Base-by-base conservation (phyloP, 2,797 vertebrate species). In the Spea hammondii region DNA sequence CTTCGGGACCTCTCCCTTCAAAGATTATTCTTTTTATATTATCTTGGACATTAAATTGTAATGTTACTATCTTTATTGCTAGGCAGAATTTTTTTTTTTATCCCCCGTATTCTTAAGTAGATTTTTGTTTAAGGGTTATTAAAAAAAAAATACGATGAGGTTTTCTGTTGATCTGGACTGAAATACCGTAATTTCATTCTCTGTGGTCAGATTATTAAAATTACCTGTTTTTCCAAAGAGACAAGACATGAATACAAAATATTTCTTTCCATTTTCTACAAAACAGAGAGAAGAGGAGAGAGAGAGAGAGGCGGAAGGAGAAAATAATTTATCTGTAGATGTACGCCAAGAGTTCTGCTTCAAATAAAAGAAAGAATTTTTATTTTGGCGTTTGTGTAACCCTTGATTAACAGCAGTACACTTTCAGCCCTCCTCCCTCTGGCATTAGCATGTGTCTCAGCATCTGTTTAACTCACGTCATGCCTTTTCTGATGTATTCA, bases 11-110 rank as follows among this genome's bases (percentile, higher is more conserved):
- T 88, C 88, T 90, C 82, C 84, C 89, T 91, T 91, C 88, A 90
- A 91, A 88, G 88, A 92, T 90, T 91, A 90, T 90, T 88, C 90
- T 91, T 80, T 91, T 91, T 90, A 91, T 91, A 90, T 91, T 90
- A 92, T 91, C 89, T 91, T 93, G 91, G 90, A 91, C 91, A 91
- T 92, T 91, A 92, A 93, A 92, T 32, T 92, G 90, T 87, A 90
- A 90, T 53, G 84, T 91, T 90, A 85, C 85, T 88, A 74, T 49
- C 78, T 87, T 86, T 90, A 87, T 87, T 88, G 89, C 89, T 88
- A 89, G 85, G 83, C 86, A 87, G 86, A 84, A 88, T n/a, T 89
- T 90, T 88, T 88, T 82, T 82, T 87, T 70, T 65, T 64, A 46
- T 73, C 32, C 32, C 32, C 32, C 2, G 32, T 32, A 32, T 88